A percentile compares a stretch with the other conserved stretches of the same genome.
Conservation (phyloP, 2,797 vertebrate genomes). For the Myiotriccus ornatus region DNA sequence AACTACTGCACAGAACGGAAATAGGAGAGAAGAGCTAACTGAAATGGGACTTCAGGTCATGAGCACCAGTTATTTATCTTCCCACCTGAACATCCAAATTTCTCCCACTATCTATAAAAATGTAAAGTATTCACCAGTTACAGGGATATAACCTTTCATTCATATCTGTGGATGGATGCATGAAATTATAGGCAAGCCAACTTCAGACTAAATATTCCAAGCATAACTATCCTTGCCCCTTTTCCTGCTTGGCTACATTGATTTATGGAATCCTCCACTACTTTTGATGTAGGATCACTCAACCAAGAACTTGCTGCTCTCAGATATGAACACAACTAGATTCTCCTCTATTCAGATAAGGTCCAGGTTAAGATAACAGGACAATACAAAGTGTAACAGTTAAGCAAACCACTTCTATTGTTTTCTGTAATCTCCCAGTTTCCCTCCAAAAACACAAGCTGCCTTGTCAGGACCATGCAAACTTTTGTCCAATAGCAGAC, state of each 20-base stretch:
- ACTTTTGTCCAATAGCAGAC: not conserved
- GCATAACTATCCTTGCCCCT: not conserved
- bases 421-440: not conserved
- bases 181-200: not conserved
- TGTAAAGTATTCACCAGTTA: not conserved
- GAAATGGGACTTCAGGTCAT: not conserved
- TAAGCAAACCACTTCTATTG: not conserved
- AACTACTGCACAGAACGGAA: not conserved
- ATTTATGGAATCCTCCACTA: not conserved
- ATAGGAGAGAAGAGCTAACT: not conserved
- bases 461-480: not conserved
- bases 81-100: not conserved
- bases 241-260: not conserved
- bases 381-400: not conserved
- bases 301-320: not conserved
- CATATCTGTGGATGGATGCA: not conserved
- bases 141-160: not conserved
- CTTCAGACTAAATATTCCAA: not conserved
- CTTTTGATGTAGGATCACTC: not conserved
- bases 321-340: not conserved
- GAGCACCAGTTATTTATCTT: not conserved
- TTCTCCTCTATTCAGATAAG: not conserved
- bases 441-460: not conserved
- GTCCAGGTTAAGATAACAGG: not conserved
- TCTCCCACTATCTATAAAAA: not conserved